A percentile compares a stretch with the other conserved stretches of the same genome.
Conservation (phyloP, 2,888 invertebrate species). For the Glaucopsyche alexis region DNA sequence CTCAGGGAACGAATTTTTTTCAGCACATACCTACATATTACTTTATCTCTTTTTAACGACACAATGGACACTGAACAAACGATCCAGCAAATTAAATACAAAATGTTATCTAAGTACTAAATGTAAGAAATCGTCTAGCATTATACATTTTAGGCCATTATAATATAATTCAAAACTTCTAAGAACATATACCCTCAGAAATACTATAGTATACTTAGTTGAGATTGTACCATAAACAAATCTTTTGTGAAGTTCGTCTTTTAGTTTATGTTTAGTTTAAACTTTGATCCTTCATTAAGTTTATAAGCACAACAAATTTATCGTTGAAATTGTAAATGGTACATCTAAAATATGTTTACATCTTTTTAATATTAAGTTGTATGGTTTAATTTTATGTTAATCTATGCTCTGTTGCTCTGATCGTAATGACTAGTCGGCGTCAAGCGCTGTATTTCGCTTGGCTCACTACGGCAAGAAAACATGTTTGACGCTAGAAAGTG, state of each 20-base stretch:
- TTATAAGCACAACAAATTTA: conserved; percentile 1
- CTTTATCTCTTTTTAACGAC: too few relatives aligned
- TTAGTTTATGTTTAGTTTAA: conserved; percentile 8
- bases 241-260: not conserved
- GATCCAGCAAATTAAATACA: too few relatives aligned
- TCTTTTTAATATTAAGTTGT: not conserved
- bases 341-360: not conserved
- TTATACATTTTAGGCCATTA: not conserved
- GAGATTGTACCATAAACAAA: conserved; percentile 18
- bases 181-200: not conserved
- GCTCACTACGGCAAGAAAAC: too few relatives aligned
- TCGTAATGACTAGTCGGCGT: too few relatives aligned
- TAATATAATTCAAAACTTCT: not conserved
- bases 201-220: not conserved
- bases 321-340: conserved; percentile 3
- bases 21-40: too few relatives aligned
- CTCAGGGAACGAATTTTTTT: too few relatives aligned
- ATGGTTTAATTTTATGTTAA: too few relatives aligned
- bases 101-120: not conserved
- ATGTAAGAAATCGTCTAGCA: not conserved
- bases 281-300: conserved; percentile 13
- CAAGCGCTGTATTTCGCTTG: too few relatives aligned
- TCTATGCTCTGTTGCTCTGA: too few relatives aligned
- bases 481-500: too few relatives aligned
- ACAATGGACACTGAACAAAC: too few relatives aligned